Base-by-base conservation (phyloP, 2,797 vertebrate genomes). In the Spea hammondii region DNA sequence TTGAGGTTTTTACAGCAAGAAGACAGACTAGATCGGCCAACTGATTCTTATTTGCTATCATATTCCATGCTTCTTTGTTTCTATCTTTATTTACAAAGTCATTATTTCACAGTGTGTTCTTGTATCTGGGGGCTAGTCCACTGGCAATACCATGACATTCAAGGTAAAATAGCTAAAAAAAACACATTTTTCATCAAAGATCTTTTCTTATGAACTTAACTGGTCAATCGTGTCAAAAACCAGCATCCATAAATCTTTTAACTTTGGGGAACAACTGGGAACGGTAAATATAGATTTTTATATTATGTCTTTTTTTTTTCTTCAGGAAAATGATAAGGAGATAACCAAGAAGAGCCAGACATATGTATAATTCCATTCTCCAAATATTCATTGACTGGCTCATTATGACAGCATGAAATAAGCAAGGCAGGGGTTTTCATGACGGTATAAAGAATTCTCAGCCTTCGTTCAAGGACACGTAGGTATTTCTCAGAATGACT, bases 401-500 rank as follows among this genome's bases (percentile, higher is more conserved):
- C 9, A 3, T 62, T 17, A 13, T 50, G 5, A 17, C 12, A 49
- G 46, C 8, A 8, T 50, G 48, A 55, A 70, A 55, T 10, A 51
- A 55, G 10, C 9, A 8, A n/a, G 9, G 14, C 11, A 17, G 9
- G 13, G 50, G 4, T 50, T 17, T 70, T 14, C 54, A 11, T 54
- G 6, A 4, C 50, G 12, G n/a, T 5, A 7, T 9, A 8, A 32
- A 70, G n/a, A 54, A 5, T 53, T 4, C 4, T 70, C 49, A 70
- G 8, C 14, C 7, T 54, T 70, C 50, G 2, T 70, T 70, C 68
- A 70, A 55, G 68, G 68, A 17, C 68, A 55, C 7, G 1, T 51
- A 70, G 14, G 50, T 17, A 70, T 54, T 10, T 45, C 48, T 6
- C n/a, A 49, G 48, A 51, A 51, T 69, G 14, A 70, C 68, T 70